phyloP scores from a whole-genome alignment of 1,140 invertebrate species.

The Dreissena polymorpha region DNA sequence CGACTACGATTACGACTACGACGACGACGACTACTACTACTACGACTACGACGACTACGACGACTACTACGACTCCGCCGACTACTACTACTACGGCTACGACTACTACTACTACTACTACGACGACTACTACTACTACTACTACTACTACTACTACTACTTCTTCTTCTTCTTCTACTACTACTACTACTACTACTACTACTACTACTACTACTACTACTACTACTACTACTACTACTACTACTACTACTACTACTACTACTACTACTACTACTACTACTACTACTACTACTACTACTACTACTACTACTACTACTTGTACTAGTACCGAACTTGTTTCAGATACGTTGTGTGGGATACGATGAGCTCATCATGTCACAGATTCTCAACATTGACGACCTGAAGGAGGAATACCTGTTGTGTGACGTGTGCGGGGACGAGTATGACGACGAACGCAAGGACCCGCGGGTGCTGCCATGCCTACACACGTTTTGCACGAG shows the following conservation, averaged over 20 bases:
- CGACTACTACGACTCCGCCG: neutral
- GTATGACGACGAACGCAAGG: constrained; percentile 47
- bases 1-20: neutral
- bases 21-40: neutral
- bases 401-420: constrained; percentile 50
- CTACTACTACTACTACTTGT: neutral
- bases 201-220: neutral
- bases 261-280: constrained; percentile 1
- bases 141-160: constrained; percentile 5
- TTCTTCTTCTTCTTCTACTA: too few species aligned
- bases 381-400: constrained; percentile 44
- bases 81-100: neutral
- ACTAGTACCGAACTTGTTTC: neutral
- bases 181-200: constrained; percentile 1
- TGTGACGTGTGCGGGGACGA: constrained; percentile 55
- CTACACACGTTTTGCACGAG: constrained; percentile 49
- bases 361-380: constrained; percentile 27
- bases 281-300: constrained; percentile 1
- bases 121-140: neutral
- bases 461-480: constrained; percentile 51
- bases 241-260: constrained; percentile 1
- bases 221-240: neutral
- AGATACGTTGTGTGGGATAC: too few species aligned
- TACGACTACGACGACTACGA: neutral
- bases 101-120: neutral